These are phyloP conservation scores for Neogobius melanostomus DNA, from an alignment of 2,113 vertebrate species.

Conservation along the genomic window DNA sequence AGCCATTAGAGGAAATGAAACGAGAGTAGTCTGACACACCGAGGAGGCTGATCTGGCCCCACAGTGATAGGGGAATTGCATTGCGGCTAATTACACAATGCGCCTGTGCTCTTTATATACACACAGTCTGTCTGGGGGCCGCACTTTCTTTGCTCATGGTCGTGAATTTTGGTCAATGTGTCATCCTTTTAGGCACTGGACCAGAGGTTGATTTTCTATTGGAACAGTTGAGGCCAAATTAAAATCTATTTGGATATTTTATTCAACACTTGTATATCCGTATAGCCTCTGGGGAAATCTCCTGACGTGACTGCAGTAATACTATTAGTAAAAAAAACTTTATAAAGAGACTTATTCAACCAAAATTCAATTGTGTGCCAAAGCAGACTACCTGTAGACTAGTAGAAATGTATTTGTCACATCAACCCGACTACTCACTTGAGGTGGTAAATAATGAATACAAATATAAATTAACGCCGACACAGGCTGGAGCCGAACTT, in stretches of 20 bases:
- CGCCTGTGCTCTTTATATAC: conserved; percentile 43
- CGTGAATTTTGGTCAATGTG: conserved; percentile 42
- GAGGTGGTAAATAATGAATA: not conserved
- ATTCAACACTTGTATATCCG: conserved; percentile 18
- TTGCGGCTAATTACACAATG: conserved; percentile 62
- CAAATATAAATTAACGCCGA: not conserved
- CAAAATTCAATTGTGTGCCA: no score
- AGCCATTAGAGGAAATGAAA: conserved; percentile 64
- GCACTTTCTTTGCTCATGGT: conserved; percentile 53
- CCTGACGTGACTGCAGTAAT: no score
- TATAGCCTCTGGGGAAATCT: no score
- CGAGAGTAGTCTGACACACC: conserved; percentile 64
- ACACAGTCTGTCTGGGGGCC: conserved; percentile 30
- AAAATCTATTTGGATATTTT: no score
- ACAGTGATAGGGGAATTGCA: conserved; percentile 60
- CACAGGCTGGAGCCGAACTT: not conserved
- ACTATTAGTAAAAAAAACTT: no score
- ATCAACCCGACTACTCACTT: no score
- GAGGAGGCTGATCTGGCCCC: conserved; percentile 64
- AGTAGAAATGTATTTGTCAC: no score
- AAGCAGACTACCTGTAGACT: no score
- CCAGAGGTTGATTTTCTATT: conserved; percentile 59
- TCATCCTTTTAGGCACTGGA: conserved; percentile 57
- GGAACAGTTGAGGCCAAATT: conserved; percentile 57
- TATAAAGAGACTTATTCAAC: no score